Evolutionary conservation across 2,888 invertebrate genomes (phyloP).

Genomic region (Toxonevra muliebris): DNA sequence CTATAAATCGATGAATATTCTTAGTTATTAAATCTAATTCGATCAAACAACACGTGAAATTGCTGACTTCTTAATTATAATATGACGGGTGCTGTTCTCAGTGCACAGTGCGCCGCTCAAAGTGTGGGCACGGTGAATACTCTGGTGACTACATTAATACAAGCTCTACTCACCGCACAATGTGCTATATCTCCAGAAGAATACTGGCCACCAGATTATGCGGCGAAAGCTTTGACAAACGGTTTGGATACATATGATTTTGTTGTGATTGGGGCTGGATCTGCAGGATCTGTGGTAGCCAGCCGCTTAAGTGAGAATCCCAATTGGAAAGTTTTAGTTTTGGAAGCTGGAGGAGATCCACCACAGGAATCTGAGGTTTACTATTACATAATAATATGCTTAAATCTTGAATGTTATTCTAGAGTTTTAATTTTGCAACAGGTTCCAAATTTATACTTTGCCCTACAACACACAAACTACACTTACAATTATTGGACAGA

Average conservation of each 20-base stretch:
- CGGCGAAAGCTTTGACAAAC: conserved; percentile 49
- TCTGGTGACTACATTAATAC: conserved; percentile 66
- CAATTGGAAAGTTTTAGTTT: conserved; percentile 44
- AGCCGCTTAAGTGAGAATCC: conserved; percentile 51
- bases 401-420: neutral
- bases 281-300: conserved; percentile 60
- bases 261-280: conserved; percentile 63
- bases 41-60: too few relatives aligned
- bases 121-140: conserved; percentile 54
- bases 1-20: too few relatives aligned
- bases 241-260: conserved; percentile 55
- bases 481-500: conserved; percentile 46
- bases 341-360: conserved; percentile 50
- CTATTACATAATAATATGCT: neutral
- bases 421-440: conserved; percentile 21
- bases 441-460: conserved; percentile 44
- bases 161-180: conserved; percentile 69
- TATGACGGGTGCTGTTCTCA: conserved; percentile 19
- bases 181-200: conserved; percentile 67
- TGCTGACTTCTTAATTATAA: neutral
- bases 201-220: conserved; percentile 68
- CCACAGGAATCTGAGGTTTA: conserved; percentile 47
- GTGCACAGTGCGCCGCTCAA: conserved; percentile 41
- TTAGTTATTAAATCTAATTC: too few relatives aligned
- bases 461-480: conserved; percentile 40